Evolutionary conservation across 2,113 vertebrate genomes (phyloP).

Genomic region (Symphodus melops): DNA sequence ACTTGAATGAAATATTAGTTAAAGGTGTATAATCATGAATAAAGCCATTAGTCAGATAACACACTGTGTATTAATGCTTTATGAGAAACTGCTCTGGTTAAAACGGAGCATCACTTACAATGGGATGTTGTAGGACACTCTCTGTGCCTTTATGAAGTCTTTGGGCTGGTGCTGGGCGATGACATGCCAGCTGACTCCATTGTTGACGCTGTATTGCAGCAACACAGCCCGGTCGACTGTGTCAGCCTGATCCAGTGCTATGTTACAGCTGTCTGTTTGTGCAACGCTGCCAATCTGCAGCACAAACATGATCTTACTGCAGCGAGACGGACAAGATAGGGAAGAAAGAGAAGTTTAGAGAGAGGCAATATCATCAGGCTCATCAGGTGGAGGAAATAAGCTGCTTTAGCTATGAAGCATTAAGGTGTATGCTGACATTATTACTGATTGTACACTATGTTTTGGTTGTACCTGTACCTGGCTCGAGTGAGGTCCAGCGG

Average conservation of each 20-base stretch:
- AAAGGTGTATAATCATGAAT: background rate
- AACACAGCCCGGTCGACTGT: constrained; percentile 95
- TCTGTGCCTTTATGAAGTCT: constrained; percentile 98
- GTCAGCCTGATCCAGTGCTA: constrained; percentile 90
- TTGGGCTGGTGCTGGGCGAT: constrained; percentile 98
- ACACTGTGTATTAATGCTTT: background rate
- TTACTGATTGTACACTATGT: constrained; percentile 28
- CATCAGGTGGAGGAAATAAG: background rate
- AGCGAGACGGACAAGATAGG: constrained; percentile 40
- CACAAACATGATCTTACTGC: constrained; percentile 99
- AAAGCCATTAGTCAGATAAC: background rate
- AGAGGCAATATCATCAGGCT: background rate
- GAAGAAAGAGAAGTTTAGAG: background rate
- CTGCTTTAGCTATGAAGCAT: background rate
- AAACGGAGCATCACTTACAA: constrained; percentile 86
- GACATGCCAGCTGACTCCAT: constrained; percentile 96
- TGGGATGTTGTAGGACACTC: constrained; percentile 97
- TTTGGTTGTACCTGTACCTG: constrained; percentile 86
- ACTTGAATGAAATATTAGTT: background rate
- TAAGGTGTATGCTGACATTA: background rate
- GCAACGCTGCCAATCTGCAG: constrained; percentile 96
- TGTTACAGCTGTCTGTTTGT: constrained; percentile 98
- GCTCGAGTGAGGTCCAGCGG: constrained; percentile 97
- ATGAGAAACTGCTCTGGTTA: background rate
- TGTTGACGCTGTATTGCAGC: constrained; percentile 97